Evolutionary conservation across 2,113 vertebrate species (phyloP).

Genomic region (Nothocercus julius): DNA sequence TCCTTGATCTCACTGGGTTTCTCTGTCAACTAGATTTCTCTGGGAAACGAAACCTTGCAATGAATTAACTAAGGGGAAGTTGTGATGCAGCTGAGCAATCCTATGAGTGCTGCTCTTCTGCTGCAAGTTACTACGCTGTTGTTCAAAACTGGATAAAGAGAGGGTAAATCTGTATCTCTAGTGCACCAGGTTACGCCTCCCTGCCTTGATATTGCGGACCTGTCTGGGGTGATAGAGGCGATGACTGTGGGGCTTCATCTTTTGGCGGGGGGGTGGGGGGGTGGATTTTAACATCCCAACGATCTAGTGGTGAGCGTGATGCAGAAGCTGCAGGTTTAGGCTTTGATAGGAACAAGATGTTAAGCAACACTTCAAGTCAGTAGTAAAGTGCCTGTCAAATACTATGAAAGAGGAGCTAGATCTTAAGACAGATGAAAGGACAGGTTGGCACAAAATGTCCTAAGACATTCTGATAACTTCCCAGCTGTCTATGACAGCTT

Average conservation of each 20-base stretch:
- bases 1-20: accelerated
- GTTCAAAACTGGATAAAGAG: not conserved
- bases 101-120: not conserved
- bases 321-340: not conserved
- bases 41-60: not conserved
- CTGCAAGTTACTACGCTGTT: not conserved
- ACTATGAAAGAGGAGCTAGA: not conserved
- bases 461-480: not conserved
- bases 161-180: not conserved
- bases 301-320: not conserved
- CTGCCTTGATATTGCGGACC: accelerated
- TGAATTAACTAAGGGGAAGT: not conserved
- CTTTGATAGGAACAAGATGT: not conserved
- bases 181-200: not conserved
- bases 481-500: accelerated
- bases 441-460: not conserved
- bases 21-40: not conserved
- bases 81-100: not conserved
- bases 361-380: not conserved
- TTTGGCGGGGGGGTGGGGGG: not conserved
- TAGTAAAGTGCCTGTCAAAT: not conserved
- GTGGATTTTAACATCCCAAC: not conserved
- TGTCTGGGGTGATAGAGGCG: not conserved
- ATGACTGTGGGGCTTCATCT: not conserved
- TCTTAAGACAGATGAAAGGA: not conserved